Base-by-base conservation (phyloP, 1,140 invertebrate species). In the Daktulosphaira vitifoliae region DNA sequence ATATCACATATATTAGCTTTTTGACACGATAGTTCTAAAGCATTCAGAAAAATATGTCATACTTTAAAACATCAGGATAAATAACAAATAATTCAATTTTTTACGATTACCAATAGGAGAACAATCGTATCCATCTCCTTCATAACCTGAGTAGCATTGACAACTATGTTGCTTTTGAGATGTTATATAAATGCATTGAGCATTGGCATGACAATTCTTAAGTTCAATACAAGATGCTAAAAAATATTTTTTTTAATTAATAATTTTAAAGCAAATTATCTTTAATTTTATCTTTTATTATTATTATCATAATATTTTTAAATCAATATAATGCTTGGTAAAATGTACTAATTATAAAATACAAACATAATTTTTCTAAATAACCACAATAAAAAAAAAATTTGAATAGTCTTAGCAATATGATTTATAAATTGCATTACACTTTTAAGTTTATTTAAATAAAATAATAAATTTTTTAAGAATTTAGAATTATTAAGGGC, bases 171-270 rank as follows among this genome's bases (percentile, higher is more conserved):
- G 91, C 94, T 68, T 80, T 79, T 67, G 18, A 7, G 74, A 93
- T 85, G 23, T 89, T 89, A 82, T 78, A 72, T 81, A 88, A 15
- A 84, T 72, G 72, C 91, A 95, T 49, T 84, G 80, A 13, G 88
- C 90, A 72, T 90, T 81, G 15, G 78, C 74, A 70, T 89, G 83
- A 71, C 91, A 94, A 71, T 83, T 86, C 68, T 84, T 82, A 25
- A 88, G 75, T 53, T 82, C 81, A 72, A 87, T 84, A 73, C 88
- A 91, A 23, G 82, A 80, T 70, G 79, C 82, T 84, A 72, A 64
- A 80, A 75, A 29, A n/a, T n/a, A n/a, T 16, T 16, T 7, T n/a
- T 16, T 20, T 20, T 8, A 22, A 50, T 7, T 4, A 50, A 15
- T 50, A n/a, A 8, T 8, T 9, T 39, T 39, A 39, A 8, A 39